phyloP scores from a whole-genome alignment of 2,113 vertebrate genomes.

The Todiramphus saurophagus region DNA sequence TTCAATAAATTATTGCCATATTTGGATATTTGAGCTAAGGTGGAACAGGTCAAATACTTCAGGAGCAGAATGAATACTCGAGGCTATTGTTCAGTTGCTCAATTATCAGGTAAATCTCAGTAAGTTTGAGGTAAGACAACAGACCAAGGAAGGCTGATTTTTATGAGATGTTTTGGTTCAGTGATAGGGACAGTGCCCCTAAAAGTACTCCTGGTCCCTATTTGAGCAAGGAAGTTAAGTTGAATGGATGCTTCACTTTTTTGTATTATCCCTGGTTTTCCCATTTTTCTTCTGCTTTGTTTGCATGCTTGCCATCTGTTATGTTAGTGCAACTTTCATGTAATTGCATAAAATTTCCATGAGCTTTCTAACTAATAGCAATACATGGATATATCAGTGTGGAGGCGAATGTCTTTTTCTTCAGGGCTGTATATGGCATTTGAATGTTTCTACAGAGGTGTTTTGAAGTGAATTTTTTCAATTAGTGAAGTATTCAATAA shows the following conservation, averaged over 20 bases:
- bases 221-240: not conserved
- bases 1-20: not conserved
- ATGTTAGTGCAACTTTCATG: not conserved
- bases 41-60: not conserved
- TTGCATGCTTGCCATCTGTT: not conserved
- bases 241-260: not conserved
- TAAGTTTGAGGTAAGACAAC: not conserved
- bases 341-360: not conserved
- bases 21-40: not conserved
- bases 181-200: not conserved
- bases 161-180: not conserved
- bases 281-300: not conserved
- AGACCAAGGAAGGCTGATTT: not conserved
- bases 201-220: accelerated
- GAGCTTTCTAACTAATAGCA: not conserved
- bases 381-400: not conserved
- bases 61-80: not conserved
- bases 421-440: not conserved
- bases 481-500: not conserved
- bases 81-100: not conserved
- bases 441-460: not conserved
- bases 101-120: not conserved
- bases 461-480: not conserved
- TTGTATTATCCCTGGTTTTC: not conserved
- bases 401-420: not conserved